These are phyloP conservation scores for Prostheceraeus crozeri DNA, from an alignment of 2,888 invertebrate species.

Conservation along the genomic window DNA sequence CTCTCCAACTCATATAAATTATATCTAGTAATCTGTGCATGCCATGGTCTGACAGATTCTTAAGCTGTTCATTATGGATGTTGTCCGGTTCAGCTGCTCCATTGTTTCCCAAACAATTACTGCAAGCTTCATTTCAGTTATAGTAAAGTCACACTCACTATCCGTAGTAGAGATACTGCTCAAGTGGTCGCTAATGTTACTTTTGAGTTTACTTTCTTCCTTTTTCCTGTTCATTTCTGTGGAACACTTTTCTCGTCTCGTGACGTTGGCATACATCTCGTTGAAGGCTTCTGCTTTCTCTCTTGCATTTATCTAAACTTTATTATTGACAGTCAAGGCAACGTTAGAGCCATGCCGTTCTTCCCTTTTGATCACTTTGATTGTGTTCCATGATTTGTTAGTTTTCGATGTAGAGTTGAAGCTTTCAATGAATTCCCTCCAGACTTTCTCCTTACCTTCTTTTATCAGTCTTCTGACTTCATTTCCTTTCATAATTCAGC, in stretches of 20 bases:
- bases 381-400: neutral
- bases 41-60: neutral
- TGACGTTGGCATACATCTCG: conserved; percentile 21
- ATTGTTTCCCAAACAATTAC: conserved; percentile 6
- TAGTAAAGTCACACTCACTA: neutral
- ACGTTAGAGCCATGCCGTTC: conserved; percentile 1
- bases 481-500: no score
- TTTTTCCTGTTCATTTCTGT: conserved; percentile 1
- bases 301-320: neutral
- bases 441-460: conserved; percentile 11
- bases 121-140: conserved; percentile 16
- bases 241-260: neutral
- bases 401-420: conserved; percentile 11
- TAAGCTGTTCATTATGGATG: conserved; percentile 18
- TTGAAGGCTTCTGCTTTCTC: conserved; percentile 23
- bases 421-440: conserved; percentile 22
- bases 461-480: no score
- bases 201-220: neutral
- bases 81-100: conserved; percentile 18
- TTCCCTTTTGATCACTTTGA: conserved; percentile 21
- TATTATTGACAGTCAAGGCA: neutral
- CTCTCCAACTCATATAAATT: conserved; percentile 6
- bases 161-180: neutral
- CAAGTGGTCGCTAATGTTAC: conserved; percentile 1
- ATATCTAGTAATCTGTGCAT: neutral